These are phyloP conservation scores for Drosophila nasuta DNA, from an alignment of 1,140 invertebrate genomes.

Conservation along the genomic window DNA sequence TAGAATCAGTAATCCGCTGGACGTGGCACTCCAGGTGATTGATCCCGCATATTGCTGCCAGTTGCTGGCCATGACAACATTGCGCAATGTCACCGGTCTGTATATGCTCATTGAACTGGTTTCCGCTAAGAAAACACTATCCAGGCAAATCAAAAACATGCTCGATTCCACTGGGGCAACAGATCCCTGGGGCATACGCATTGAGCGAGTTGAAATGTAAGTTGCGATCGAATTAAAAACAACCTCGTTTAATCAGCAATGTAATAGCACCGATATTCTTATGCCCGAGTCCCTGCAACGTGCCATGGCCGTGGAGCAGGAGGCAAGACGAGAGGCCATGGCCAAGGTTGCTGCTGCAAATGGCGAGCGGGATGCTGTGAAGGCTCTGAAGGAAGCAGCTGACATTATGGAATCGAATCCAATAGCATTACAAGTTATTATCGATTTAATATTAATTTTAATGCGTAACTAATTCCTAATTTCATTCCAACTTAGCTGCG, in stretches of 20 bases:
- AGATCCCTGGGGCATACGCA: conserved; percentile 98
- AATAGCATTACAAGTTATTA: conserved; percentile 88
- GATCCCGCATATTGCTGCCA: conserved; percentile 92
- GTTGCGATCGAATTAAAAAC: conserved; percentile 52
- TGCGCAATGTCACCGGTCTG: conserved; percentile 96
- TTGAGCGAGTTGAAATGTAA: conserved; percentile 98
- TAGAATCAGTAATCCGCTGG: conserved; percentile 90
- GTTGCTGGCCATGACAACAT: conserved; percentile 93
- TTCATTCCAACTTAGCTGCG: conserved; percentile 27
- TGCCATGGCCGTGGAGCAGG: conserved; percentile 95
- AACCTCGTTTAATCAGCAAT: neutral
- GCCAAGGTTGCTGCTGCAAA: conserved; percentile 92
- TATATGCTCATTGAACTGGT: conserved; percentile 90
- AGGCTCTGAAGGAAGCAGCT: conserved; percentile 94
- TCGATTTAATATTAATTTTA: neutral
- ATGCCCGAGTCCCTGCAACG: conserved; percentile 93
- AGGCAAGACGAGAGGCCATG: conserved; percentile 90
- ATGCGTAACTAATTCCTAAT: neutral
- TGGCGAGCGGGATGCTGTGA: conserved; percentile 94
- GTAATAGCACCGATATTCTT: conserved; percentile 92
- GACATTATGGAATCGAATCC: conserved; percentile 94
- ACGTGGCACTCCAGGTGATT: conserved; percentile 91
- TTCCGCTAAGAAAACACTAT: conserved; percentile 94
- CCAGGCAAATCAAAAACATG: conserved; percentile 65
- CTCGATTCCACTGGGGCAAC: conserved; percentile 89